Conservation (phyloP, 2,888 invertebrate species). For the Myathropa florea region DNA sequence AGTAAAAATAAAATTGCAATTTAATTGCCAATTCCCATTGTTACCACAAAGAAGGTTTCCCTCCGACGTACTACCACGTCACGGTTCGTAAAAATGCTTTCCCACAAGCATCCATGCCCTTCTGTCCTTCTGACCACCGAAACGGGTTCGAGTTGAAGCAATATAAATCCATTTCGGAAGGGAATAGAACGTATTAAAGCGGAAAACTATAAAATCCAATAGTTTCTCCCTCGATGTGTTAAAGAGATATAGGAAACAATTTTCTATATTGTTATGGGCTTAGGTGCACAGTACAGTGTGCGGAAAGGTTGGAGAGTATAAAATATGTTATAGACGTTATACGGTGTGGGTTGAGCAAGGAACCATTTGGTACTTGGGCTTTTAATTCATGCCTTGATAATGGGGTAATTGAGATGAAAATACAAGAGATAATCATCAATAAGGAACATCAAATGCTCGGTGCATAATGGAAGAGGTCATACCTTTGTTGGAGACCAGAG, state of each 20-base stretch:
- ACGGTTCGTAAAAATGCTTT: constrained; percentile 56
- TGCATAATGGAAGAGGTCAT: not conserved
- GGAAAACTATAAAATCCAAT: constrained; percentile 70
- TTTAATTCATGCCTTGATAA: constrained; percentile 50
- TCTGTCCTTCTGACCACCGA: constrained; percentile 50
- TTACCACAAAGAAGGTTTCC: constrained; percentile 25
- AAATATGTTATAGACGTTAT: constrained; percentile 17
- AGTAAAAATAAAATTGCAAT: constrained; percentile 53
- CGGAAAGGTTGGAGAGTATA: constrained; percentile 52
- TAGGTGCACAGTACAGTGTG: constrained; percentile 50
- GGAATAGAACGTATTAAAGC: constrained; percentile 60
- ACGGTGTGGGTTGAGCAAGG: not conserved
- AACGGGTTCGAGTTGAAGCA: constrained; percentile 41
- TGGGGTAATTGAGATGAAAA: constrained; percentile 39
- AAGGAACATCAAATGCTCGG: constrained; percentile 16
- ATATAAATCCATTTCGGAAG: constrained; percentile 63
- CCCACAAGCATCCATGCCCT: constrained; percentile 50
- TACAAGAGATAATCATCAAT: constrained; percentile 35
- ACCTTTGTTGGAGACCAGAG: too few species aligned
- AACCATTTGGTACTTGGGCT: not conserved
- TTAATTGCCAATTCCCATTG: constrained; percentile 65
- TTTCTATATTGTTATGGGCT: constrained; percentile 68
- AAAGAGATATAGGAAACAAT: constrained; percentile 68
- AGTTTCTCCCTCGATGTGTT: constrained; percentile 67
- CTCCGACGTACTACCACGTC: constrained; percentile 19